These are phyloP conservation scores for Drosophila nigricruria DNA, from an alignment of 2,888 invertebrate genomes.

Conservation along the genomic window DNA sequence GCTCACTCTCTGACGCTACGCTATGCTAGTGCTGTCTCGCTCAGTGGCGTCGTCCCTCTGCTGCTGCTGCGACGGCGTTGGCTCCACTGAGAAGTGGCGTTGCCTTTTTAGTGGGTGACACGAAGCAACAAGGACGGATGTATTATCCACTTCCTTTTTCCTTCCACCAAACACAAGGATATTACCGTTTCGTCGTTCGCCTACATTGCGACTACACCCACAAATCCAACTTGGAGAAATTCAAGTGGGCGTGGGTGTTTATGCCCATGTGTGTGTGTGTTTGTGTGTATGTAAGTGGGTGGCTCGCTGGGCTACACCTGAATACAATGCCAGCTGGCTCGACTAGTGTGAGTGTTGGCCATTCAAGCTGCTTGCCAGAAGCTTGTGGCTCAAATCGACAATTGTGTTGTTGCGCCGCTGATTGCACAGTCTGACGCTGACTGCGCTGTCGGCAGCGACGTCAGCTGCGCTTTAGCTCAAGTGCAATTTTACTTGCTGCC, in stretches of 20 bases:
- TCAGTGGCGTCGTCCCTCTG: conserved; percentile 16
- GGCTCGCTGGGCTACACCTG: conserved; percentile 37
- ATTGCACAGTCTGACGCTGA: conserved; percentile 54
- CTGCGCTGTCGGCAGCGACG: conserved; percentile 12
- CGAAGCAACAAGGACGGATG: conserved; percentile 86
- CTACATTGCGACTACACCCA: conserved; percentile 49
- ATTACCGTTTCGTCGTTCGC: conserved; percentile 85
- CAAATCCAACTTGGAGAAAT: conserved; percentile 33
- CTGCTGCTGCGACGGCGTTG: conserved; percentile 30
- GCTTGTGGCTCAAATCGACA: conserved; percentile 66
- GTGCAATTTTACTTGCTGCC: conserved; percentile 54
- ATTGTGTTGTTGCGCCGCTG: conserved; percentile 53
- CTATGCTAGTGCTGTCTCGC: conserved; percentile 8
- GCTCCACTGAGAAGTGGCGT: conserved; percentile 70
- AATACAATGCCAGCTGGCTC: conserved; percentile 55
- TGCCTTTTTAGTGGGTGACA: conserved; percentile 85
- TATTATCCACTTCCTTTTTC: conserved; percentile 86
- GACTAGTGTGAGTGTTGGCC: conserved; percentile 36
- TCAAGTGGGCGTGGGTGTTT: conserved; percentile 30
- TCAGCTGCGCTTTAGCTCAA: conserved; percentile 50
- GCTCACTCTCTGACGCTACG: conserved; percentile 19
- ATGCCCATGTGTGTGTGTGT: conserved; percentile 22
- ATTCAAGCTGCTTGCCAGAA: conserved; percentile 48
- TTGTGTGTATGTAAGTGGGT: conserved; percentile 5
- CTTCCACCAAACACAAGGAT: conserved; percentile 86